Base-by-base conservation (phyloP, 1,140 invertebrate genomes). In the Drosophila takahashii region DNA sequence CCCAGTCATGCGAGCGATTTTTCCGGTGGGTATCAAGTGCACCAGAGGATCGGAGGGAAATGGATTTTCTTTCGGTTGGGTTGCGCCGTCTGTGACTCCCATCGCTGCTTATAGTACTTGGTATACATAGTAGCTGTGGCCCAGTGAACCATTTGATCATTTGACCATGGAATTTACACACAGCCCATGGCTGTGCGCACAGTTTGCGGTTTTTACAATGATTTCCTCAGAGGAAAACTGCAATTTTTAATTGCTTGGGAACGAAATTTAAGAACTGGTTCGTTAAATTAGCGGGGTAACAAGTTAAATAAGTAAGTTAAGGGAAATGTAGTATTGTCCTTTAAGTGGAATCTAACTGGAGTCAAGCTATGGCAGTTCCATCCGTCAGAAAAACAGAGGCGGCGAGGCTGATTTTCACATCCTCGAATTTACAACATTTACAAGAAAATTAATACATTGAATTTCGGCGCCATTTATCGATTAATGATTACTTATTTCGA, bases 151-250 rank as follows among this genome's bases (percentile, higher is more conserved):
- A 86, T 52, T 86, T 86, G 79, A 75, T 70, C 81, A 87, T 59
- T 87, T 86, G 83, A 87, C 69, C 81, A 78, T 81, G 70, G 69
- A 76, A 87, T 86, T 86, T 87, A 65, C 78, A 86, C 87, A 87
- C 54, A 54, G 45, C 44, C 45, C 52, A 16, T 53, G 34, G 26
- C 13, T n/a, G 16, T 32, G 27, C 8, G 16, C 34, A 18, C 36
- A 27, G 22, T 61, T 65, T 75, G 72, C 75, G 72, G 71, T 65
- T 64, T 64, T 75, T 65, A 29, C 51, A 32, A 16, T 57, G 50
- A 37, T 41, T 70, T 60, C 32, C 18, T 34, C 15, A 18, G 26
- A 16, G 36, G 37, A 70, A 70, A 34, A 11, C 29, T 32, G 13
- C 10, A 13, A 39, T 41, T 32, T 5, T 10, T 32, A 26, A 13